Evolutionary conservation across 2,797 vertebrate species (phyloP).

Genomic region (Danio tinwini): DNA sequence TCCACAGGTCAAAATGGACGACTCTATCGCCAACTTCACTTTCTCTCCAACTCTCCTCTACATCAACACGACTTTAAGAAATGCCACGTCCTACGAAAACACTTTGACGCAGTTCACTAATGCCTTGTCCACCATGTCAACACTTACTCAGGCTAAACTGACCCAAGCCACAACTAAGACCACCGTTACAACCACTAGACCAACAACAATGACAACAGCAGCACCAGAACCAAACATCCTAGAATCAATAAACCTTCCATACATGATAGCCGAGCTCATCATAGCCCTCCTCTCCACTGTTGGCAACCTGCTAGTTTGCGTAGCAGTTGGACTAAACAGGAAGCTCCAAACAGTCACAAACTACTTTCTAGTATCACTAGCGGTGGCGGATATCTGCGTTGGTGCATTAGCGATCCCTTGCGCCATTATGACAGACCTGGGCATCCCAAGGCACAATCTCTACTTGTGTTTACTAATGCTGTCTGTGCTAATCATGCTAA

Average conservation of each 20-base stretch:
- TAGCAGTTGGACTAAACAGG: slow-evolving; percentile 73
- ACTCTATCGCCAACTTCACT: slow-evolving; percentile 18
- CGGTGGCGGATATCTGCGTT: slow-evolving; percentile 79
- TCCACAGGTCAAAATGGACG: slow-evolving; percentile 49
- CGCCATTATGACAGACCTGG: slow-evolving; percentile 79
- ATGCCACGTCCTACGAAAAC: slow-evolving; percentile 23
- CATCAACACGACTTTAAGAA: slow-evolving; percentile 28
- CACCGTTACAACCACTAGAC: not conserved
- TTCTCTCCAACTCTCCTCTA: slow-evolving; percentile 8
- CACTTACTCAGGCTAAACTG: slow-evolving; percentile 21
- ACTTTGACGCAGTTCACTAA: slow-evolving; percentile 12
- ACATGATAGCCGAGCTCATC: slow-evolving; percentile 75
- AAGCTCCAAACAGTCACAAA: slow-evolving; percentile 80
- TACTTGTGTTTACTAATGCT: slow-evolving; percentile 82
- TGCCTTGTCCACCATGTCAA: not conserved
- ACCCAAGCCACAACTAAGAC: slow-evolving; percentile 13
- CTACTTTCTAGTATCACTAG: slow-evolving; percentile 82
- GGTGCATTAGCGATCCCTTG: slow-evolving; percentile 81
- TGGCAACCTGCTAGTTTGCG: slow-evolving; percentile 79
- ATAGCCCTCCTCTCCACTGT: slow-evolving; percentile 77
- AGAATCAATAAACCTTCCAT: slow-evolving; percentile 70
- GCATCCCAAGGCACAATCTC: slow-evolving; percentile 74
- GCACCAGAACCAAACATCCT: slow-evolving; percentile 27
- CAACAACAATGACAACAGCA: not conserved
- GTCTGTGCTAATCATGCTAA: slow-evolving; percentile 81